Base-by-base conservation (phyloP, 30 jellyfish, hydroid and myxozoan species). In the Hydractinia symbiolongicarpus region DNA sequence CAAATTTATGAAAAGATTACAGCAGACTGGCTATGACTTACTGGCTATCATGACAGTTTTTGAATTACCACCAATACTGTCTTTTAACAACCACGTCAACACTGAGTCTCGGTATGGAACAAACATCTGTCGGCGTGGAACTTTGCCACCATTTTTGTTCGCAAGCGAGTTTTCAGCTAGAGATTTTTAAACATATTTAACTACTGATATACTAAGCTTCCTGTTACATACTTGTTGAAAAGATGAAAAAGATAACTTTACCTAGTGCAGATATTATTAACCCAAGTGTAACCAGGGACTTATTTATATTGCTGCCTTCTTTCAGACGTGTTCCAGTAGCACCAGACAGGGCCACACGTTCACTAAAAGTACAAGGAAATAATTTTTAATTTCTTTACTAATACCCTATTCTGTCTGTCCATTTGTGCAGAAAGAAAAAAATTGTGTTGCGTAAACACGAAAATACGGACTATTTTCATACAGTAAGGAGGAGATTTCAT, bases 91-190 rank as follows among this genome's bases (percentile, higher is more conserved):
- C 95, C 95, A 91, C 11, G 98, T 86, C 21, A 91, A 61, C 1
- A 83, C 89, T 5, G 98, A 91, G 79, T 91, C 98, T 21, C 98
- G 88, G 77, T 91, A 91, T 19, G 98, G 98, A 44, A 91, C 98
- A 87, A 91, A 91, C 17, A 86, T 67, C 14, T 66, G 83, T 55
- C 78, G 84, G 62, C 67, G 74, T 7, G 74, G 68, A 82, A 11
- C 52, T 66, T 53, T 58, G 53, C 75, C 14, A 73, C 44, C 44
- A 44, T 15, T 83, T 77, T 14, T 89, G 60, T 7, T 72, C 71
- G 83, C 77, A 60, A 50, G 61, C 4, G 96, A 86, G 40, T 87
- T 91, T n/a, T 86, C 98, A 9, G 98, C 98, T 89, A 54, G 5
- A 70, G 62, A 30, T 30, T 6, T 7, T 6, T n/a, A 64, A 64